Percentiles rank a stretch among this genome's conserved stretches.
Conservation (phyloP, 2,113 vertebrate genomes). For the Paraplagusia blochii region DNA sequence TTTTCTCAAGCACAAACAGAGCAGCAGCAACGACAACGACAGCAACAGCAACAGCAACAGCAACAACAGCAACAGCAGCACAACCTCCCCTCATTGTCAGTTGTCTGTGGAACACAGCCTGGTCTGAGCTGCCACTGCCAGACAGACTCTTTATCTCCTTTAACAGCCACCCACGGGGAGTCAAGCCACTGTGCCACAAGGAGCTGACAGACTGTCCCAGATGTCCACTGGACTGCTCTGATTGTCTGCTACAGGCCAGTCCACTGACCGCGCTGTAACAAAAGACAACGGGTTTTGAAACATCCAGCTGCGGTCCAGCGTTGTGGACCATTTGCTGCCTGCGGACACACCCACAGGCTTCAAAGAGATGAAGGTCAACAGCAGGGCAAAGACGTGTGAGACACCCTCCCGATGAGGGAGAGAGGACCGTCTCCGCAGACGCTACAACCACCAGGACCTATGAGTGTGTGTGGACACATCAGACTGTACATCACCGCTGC, state of each 20-base stretch:
- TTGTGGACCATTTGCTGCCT: conserved; percentile 11
- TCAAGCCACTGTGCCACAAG: not conserved
- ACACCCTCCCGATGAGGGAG: not conserved
- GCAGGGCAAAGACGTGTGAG: conserved; percentile 9
- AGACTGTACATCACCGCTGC: too few species aligned
- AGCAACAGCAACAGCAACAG: not conserved
- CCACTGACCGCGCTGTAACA: conserved; percentile 10
- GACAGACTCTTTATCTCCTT: conserved; percentile 5
- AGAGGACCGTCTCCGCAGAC: not conserved
- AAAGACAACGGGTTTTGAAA: conserved; percentile 12
- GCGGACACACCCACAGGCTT: conserved; percentile 24
- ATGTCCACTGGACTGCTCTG: not conserved
- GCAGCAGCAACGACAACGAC: not conserved
- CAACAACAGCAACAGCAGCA: not conserved
- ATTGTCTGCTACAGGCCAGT: conserved; percentile 9
- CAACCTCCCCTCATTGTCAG: conserved; percentile 24
- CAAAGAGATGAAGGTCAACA: conserved; percentile 15
- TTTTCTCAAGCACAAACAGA: too few species aligned
- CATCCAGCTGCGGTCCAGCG: conserved; percentile 11
- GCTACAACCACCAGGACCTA: not conserved
- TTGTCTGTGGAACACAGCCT: conserved; percentile 16
- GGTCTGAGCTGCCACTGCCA: conserved; percentile 3
- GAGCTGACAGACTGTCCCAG: conserved; percentile 7
- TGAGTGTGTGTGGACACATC: too few species aligned
- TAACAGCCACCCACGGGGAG: conserved; percentile 1